Percentiles rank a stretch among this genome's conserved stretches.
Evolutionary conservation across 1,140 invertebrate species (phyloP).

Genomic region (Drosophila bocqueti): DNA sequence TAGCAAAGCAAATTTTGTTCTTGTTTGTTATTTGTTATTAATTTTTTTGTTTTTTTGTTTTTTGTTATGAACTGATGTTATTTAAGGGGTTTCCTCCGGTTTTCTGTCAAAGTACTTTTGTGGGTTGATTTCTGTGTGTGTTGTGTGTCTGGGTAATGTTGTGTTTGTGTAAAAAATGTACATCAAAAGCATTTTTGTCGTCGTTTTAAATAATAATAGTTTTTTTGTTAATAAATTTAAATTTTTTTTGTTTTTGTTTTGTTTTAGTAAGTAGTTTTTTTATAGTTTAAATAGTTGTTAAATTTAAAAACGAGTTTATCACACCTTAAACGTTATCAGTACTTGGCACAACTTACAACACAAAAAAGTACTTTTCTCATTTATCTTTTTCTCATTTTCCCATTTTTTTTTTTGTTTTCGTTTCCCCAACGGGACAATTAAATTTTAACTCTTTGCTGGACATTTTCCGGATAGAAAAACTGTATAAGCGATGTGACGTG

Average conservation of each 20-base stretch:
- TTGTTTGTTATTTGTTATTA: slow-evolving; percentile 8
- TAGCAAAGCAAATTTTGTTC: slow-evolving; percentile 61
- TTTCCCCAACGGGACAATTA: slow-evolving; percentile 41
- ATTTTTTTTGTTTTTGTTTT: slow-evolving; percentile 32
- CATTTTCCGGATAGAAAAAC: slow-evolving; percentile 9
- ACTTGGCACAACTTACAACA: slow-evolving; percentile 84
- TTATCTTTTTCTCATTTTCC: slow-evolving; percentile 42
- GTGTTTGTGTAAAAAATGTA: slow-evolving; percentile 58
- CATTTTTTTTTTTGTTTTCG: slow-evolving; percentile 18
- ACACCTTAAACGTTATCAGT: slow-evolving; percentile 85
- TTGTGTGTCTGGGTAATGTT: slow-evolving; percentile 39
- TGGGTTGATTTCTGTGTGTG: slow-evolving; percentile 50
- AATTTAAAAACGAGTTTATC: slow-evolving; percentile 83
- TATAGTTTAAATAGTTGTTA: slow-evolving; percentile 81
- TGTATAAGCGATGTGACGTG: neutral
- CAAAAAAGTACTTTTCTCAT: slow-evolving; percentile 75
- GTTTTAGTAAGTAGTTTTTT: slow-evolving; percentile 72
- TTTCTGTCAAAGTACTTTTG: slow-evolving; percentile 70
- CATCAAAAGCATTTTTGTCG: slow-evolving; percentile 70
- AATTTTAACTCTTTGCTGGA: slow-evolving; percentile 49
- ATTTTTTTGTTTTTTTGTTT: neutral
- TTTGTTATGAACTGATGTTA: slow-evolving; percentile 9
- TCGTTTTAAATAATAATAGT: slow-evolving; percentile 62
- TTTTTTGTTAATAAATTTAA: slow-evolving; percentile 44
- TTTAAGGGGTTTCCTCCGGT: slow-evolving; percentile 7